A percentile compares a stretch with the other conserved stretches of the same genome.
Conservation (phyloP, 2,888 invertebrate genomes). For the Cybosia mesomella region DNA sequence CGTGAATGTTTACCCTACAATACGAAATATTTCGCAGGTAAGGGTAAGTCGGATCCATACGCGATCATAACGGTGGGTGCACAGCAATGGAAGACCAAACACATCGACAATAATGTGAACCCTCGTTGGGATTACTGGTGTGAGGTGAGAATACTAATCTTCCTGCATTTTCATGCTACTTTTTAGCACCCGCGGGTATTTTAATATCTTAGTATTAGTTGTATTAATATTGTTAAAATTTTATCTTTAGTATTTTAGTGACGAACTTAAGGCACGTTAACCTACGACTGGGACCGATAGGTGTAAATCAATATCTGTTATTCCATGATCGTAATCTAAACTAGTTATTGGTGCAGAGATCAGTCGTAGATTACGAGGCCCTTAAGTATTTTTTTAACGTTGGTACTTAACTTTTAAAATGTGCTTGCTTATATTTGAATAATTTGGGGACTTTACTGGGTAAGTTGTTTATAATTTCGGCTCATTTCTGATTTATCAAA, state of each 20-base stretch:
- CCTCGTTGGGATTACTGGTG: slow-evolving; percentile 99
- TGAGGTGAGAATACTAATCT: slow-evolving; percentile 89
- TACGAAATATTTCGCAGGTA: slow-evolving; percentile 84
- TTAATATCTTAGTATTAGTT: slow-evolving; percentile 26
- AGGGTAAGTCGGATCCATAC: slow-evolving; percentile 99
- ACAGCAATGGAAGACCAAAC: slow-evolving; percentile 97
- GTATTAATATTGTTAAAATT: slow-evolving; percentile 9
- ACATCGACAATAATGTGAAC: slow-evolving; percentile 96
- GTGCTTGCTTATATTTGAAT: slow-evolving; percentile 54
- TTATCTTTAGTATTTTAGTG: slow-evolving; percentile 12
- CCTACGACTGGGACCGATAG: slow-evolving; percentile 7
- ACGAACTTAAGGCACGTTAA: slow-evolving; percentile 6
- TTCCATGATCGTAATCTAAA: not conserved
- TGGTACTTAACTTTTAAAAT: slow-evolving; percentile 38
- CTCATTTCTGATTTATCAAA: slow-evolving; percentile 62
- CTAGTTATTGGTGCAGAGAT: not conserved
- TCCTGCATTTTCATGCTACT: slow-evolving; percentile 30
- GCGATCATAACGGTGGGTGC: slow-evolving; percentile 96
- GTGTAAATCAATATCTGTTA: not conserved
- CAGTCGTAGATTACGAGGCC: slow-evolving; percentile 5
- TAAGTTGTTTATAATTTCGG: slow-evolving; percentile 40
- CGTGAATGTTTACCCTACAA: not conserved
- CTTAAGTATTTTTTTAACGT: slow-evolving; percentile 22
- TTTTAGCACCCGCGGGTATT: slow-evolving; percentile 43
- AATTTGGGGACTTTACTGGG: slow-evolving; percentile 45